Conservation (phyloP, 1,140 invertebrate genomes). For the Drosophila athabasca region DNA sequence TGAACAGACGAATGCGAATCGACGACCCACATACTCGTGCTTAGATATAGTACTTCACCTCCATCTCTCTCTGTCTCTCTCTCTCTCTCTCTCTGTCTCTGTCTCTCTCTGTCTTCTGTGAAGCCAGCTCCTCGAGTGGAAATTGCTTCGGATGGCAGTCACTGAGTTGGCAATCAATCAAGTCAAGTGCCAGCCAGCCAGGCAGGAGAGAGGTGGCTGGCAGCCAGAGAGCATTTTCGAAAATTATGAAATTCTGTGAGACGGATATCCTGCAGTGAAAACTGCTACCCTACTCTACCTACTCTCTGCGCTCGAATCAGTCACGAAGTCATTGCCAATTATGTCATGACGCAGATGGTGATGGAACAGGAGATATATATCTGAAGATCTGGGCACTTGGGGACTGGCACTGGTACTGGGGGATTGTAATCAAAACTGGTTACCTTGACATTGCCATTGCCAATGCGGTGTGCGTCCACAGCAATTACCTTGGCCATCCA, state of each 20-base stretch:
- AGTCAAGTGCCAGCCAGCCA: constrained; percentile 48
- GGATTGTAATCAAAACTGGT: constrained; percentile 73
- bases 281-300: background rate
- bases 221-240: constrained; percentile 8
- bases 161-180: constrained; percentile 74
- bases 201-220: background rate
- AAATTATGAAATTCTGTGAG: constrained; percentile 71
- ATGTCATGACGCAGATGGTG: constrained; percentile 42
- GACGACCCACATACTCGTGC: constrained; percentile 41
- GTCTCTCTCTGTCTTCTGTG: constrained; percentile 13
- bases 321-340: constrained; percentile 52
- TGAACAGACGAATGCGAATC: constrained; percentile 28
- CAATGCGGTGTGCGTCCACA: constrained; percentile 22
- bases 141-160: constrained; percentile 58
- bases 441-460: constrained; percentile 77
- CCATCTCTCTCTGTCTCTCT: background rate
- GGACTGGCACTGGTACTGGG: constrained; percentile 2
- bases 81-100: background rate
- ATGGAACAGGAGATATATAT: constrained; percentile 11
- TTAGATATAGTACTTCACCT: constrained; percentile 18
- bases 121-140: constrained; percentile 52
- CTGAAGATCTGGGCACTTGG: constrained; percentile 13
- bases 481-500: constrained; percentile 46
- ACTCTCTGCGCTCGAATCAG: background rate
- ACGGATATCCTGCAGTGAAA: constrained; percentile 62